phyloP scores from a whole-genome alignment of 2,113 vertebrate genomes.

The Actinemys pallida region DNA sequence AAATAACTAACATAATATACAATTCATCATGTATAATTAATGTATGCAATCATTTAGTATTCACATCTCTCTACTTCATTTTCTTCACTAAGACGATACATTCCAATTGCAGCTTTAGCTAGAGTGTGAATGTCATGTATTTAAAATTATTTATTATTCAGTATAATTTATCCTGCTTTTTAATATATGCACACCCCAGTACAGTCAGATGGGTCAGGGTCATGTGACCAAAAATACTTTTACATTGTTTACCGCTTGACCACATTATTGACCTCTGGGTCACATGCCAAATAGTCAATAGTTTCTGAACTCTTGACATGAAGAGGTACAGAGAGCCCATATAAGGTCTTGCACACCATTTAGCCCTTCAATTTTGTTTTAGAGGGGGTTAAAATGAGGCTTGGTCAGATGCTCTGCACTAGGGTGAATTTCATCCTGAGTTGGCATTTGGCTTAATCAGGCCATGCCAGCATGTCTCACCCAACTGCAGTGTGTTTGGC shows the following conservation, averaged over 20 bases:
- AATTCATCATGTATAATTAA: not conserved
- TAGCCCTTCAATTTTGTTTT: not conserved
- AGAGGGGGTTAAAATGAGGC: not conserved
- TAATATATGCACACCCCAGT: not conserved
- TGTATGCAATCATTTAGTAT: not conserved
- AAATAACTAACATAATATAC: not conserved
- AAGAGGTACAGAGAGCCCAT: not conserved
- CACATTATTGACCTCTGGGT: not conserved
- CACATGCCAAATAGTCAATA: rapidly evolving
- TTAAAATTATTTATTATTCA: not conserved
- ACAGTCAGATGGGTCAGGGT: not conserved
- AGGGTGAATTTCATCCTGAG: not conserved
- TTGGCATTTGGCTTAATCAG: not conserved
- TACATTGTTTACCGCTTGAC: not conserved
- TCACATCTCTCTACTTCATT: not conserved
- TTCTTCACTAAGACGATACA: not conserved
- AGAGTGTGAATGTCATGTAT: not conserved
- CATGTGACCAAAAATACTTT: not conserved
- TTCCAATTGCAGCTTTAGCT: not conserved
- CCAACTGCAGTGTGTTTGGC: not conserved
- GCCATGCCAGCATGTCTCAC: not conserved
- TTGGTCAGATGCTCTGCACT: not conserved
- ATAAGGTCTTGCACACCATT: not conserved
- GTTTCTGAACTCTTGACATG: not conserved
- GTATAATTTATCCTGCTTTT: not conserved